A percentile compares a stretch with the other conserved stretches of the same genome.
phyloP scores from a whole-genome alignment of 2,888 invertebrate genomes.

The Amphipyra tragopoginis region DNA sequence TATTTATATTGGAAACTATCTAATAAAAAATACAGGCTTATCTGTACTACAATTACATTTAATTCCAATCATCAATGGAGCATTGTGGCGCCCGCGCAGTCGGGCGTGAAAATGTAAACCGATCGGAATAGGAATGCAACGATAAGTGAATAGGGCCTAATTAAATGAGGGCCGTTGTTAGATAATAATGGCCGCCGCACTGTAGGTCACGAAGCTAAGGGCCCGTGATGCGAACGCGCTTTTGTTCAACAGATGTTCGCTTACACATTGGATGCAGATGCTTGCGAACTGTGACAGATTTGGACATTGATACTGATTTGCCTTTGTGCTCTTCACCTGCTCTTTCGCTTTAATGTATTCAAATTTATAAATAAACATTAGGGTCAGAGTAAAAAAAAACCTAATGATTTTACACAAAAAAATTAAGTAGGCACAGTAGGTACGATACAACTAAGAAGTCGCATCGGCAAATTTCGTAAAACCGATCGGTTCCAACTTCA shows the following conservation, averaged over 20 bases:
- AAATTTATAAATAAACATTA: slow-evolving; percentile 37
- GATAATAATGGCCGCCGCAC: slow-evolving; percentile 72
- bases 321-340: slow-evolving; percentile 58
- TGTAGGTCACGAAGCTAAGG: slow-evolving; percentile 77
- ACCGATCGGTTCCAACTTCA: no score
- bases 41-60: slow-evolving; percentile 63
- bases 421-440: no score
- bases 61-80: slow-evolving; percentile 73
- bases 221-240: slow-evolving; percentile 63
- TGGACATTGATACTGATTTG: slow-evolving; percentile 67
- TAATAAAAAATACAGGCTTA: slow-evolving; percentile 37
- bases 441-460: no score
- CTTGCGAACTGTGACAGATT: slow-evolving; percentile 73
- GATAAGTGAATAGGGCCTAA: slow-evolving; percentile 86
- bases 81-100: slow-evolving; percentile 74
- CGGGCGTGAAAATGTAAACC: slow-evolving; percentile 79
- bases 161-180: slow-evolving; percentile 80
- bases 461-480: no score
- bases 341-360: slow-evolving; percentile 40
- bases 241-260: slow-evolving; percentile 81
- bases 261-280: slow-evolving; percentile 81
- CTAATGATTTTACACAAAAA: slow-evolving; percentile 36
- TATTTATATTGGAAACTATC: slow-evolving; percentile 18
- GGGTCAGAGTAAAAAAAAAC: slow-evolving; percentile 8
- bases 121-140: slow-evolving; percentile 80